Evolutionary conservation across 2,888 invertebrate genomes (phyloP).

Genomic region (Apamea crenata): DNA sequence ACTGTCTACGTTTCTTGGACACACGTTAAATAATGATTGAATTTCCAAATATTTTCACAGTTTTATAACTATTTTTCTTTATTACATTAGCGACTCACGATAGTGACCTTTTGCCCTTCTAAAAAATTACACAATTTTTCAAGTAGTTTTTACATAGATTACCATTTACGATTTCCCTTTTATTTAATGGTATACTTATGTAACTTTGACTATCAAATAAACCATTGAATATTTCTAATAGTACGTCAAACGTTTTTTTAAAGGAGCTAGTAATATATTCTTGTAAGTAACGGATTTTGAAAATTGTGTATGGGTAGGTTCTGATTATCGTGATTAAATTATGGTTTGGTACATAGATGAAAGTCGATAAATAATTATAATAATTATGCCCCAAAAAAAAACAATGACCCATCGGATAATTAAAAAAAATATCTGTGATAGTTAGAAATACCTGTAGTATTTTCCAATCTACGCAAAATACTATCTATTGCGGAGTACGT

Average conservation of each 20-base stretch:
- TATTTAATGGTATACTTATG: conserved; percentile 2
- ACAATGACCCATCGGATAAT: background rate
- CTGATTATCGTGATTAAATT: background rate
- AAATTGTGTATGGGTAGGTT: background rate
- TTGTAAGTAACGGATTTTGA: background rate
- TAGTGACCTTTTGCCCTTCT: conserved; percentile 29
- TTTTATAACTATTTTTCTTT: conserved; percentile 53
- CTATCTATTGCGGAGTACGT: conserved; percentile 26
- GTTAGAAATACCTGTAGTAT: conserved; percentile 37
- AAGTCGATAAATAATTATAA: background rate
- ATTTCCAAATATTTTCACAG: background rate
- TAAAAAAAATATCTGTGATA: background rate
- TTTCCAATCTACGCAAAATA: conserved; percentile 1
- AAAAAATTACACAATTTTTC: conserved; percentile 30
- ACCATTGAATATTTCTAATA: conserved; percentile 5
- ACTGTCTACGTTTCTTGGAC: background rate
- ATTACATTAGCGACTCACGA: conserved; percentile 33
- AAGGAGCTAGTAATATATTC: background rate
- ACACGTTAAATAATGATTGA: conserved; percentile 22
- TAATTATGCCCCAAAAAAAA: background rate
- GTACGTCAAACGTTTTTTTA: background rate
- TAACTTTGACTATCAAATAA: conserved; percentile 8
- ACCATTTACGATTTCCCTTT: conserved; percentile 25
- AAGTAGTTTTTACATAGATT: conserved; percentile 45
- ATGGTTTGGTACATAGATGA: background rate